Base-by-base conservation (phyloP, 2,888 invertebrate species). In the Pocota personata region DNA sequence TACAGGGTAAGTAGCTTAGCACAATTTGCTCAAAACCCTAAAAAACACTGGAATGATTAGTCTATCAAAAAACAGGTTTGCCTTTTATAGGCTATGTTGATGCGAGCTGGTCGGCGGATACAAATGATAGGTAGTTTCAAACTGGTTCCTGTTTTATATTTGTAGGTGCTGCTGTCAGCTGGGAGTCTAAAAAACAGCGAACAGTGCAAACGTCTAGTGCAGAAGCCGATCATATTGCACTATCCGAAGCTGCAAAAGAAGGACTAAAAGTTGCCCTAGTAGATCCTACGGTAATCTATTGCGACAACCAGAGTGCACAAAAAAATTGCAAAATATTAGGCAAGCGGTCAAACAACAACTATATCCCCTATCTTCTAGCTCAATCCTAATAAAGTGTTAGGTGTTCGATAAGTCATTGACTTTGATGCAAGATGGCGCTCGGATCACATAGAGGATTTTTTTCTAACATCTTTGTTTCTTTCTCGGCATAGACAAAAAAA, bases 31-130 rank as follows among this genome's bases (percentile, higher is more conserved):
- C 72, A 60, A 48, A 57, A 32, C 21, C 75, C 57, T 1, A 43
- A 37, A 43, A 52, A 75, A 52, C 62, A 73, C n/a, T 64, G 52
- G 62, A 77, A 50, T 21, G 14, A 43, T 27, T 80, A n/a, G 35
- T 30, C 1, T 80, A 40, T 30, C 19, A 21, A n/a, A 75, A 43
- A 46, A 75, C 67, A 21, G 24, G 1, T 48, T n/a, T n/a, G 1
- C 60, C 58, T 3, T 21, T 60, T 0, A 32, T 14, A 10, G 32
- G 57, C 14, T 58, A 27, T 32, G 55, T 64, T 40, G 64, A 75
- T 32, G 64, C 64, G 3, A 75, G 55, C 8, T 75, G 75, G 75
- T 62, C 52, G 8, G 62, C 55, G 5, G 72, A 72, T 50, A 48
- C 12, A 4, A 64, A 43, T 24, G 64, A 52, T 10, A 16, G 37